Evolutionary conservation across 2,888 invertebrate genomes (phyloP), one percentile per base, ranked within the genome.

Genomic region (Ichneumoninae sp.): DNA sequence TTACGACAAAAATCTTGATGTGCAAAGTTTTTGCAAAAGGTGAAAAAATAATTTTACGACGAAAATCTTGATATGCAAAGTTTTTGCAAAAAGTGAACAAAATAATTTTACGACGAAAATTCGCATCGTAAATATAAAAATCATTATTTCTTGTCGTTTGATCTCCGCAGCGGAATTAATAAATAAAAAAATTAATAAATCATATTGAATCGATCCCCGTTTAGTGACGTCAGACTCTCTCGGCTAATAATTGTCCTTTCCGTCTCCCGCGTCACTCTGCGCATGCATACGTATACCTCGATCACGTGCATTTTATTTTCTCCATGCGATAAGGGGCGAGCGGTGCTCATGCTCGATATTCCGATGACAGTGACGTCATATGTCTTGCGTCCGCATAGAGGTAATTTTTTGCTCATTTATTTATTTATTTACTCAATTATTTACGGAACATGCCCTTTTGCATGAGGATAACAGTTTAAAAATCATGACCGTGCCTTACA

Each of bases 201-300:
- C 54, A 22, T 54, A 54, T 54, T 22, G 22, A 54, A 22, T 54
- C 54, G 54, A 54, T 22, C 54, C 22, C 22, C 47, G n/a, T 47
- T n/a, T 26, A 8, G 16, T 62, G 74, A 74, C 74, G 74, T 74
- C 74, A 44, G 44, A 74, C 30, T 60, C 30, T 60, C 62, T 33
- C 3, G 26, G 47, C 62, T 62, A 30, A 74, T 74, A 74, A 74
- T 74, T 62, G 74, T 30, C 74, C 74, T 62, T 50, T 74, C 47
- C 8, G 44, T 26, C 60, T 1, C 30, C 33, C 30, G 19, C 62
- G 50, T 74, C 62, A 74, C 30, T 22, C 30, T 60, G 22, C 5
- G 72, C 30, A 19, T 44, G 44, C 16, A 26, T 19, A 62, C 19
- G 47, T 44, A 47, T 74, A 60, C 33, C 33, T 60, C 30, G 47